A percentile compares a stretch with the other conserved stretches of the same genome.
Conservation (phyloP, 2,113 vertebrate genomes). For the Albula goreensis region DNA sequence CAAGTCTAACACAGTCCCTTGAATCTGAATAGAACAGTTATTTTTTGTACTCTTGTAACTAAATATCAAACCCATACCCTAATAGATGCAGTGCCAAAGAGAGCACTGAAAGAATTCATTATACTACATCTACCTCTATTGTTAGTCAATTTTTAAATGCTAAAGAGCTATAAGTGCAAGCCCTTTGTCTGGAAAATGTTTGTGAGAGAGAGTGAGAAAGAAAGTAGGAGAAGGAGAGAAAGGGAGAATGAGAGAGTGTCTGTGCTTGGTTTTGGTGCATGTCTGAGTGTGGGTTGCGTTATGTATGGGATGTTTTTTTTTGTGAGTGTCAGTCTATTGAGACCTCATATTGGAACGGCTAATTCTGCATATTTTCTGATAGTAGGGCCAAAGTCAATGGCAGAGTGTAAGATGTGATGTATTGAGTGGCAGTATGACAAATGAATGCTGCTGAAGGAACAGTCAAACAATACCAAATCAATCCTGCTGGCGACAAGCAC, state of each 20-base stretch:
- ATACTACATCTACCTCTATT: too few species aligned
- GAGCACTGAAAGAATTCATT: too few species aligned
- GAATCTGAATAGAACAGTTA: too few species aligned
- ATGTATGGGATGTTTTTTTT: not conserved
- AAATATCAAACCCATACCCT: too few species aligned
- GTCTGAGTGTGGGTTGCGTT: not conserved
- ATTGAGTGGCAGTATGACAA: slow-evolving; percentile 15
- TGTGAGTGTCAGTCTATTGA: not conserved
- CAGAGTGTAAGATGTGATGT: slow-evolving; percentile 10
- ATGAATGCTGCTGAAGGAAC: slow-evolving; percentile 20
- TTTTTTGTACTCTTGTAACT: too few species aligned
- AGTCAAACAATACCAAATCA: slow-evolving; percentile 28
- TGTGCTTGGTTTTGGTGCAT: not conserved
- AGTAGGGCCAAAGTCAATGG: slow-evolving; percentile 40
- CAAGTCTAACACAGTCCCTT: not conserved
- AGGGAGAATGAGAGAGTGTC: too few species aligned
- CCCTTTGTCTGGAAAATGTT: too few species aligned
- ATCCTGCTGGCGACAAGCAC: slow-evolving; percentile 21
- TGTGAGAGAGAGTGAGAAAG: too few species aligned
- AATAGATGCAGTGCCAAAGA: too few species aligned
- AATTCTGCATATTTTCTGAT: slow-evolving; percentile 37
- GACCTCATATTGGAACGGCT: slow-evolving; percentile 39
- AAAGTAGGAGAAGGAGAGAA: too few species aligned
- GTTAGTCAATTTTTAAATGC: too few species aligned
- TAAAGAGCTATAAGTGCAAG: too few species aligned